Conservation (phyloP, 2,888 invertebrate genomes). For the Harpagoxenus sublaevis region DNA sequence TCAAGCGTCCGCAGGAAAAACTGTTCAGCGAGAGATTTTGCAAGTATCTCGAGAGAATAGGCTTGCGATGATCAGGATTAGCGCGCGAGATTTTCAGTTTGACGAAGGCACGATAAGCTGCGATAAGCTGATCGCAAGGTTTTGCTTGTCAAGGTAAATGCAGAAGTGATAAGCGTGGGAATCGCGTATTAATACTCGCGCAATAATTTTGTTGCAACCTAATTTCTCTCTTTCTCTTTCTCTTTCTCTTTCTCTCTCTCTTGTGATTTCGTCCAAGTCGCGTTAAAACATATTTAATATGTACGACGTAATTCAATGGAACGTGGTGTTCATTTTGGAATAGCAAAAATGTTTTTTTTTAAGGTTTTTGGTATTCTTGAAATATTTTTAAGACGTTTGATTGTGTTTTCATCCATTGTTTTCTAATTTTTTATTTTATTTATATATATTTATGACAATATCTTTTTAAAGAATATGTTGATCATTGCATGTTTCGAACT, state of each 20-base stretch:
- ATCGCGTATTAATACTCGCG: conserved; percentile 1
- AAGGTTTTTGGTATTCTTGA: conserved; percentile 12
- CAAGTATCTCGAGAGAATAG: conserved; percentile 76
- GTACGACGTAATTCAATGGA: not conserved
- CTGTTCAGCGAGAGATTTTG: conserved; percentile 80
- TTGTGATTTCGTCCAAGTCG: conserved; percentile 10
- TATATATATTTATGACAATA: not conserved
- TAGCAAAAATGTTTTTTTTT: not conserved
- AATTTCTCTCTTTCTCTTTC: not conserved
- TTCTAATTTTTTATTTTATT: conserved; percentile 25
- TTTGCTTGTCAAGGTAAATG: conserved; percentile 42
- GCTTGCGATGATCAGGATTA: conserved; percentile 69
- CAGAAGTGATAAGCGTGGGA: not conserved
- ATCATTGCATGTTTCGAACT: not conserved
- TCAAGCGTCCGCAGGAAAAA: conserved; percentile 72
- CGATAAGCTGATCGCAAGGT: conserved; percentile 11
- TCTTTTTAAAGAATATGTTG: not conserved
- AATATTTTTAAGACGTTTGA: conserved; percentile 2
- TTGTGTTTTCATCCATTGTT: not conserved
- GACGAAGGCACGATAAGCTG: conserved; percentile 55
- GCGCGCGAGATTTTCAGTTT: conserved; percentile 67
- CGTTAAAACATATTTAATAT: not conserved
- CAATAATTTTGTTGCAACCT: conserved; percentile 38
- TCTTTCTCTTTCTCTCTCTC: not conserved
- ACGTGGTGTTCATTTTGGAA: not conserved